Evolutionary conservation across 2,113 vertebrate genomes (phyloP).

Genomic region (rat (Rattus norvegicus)): DNA sequence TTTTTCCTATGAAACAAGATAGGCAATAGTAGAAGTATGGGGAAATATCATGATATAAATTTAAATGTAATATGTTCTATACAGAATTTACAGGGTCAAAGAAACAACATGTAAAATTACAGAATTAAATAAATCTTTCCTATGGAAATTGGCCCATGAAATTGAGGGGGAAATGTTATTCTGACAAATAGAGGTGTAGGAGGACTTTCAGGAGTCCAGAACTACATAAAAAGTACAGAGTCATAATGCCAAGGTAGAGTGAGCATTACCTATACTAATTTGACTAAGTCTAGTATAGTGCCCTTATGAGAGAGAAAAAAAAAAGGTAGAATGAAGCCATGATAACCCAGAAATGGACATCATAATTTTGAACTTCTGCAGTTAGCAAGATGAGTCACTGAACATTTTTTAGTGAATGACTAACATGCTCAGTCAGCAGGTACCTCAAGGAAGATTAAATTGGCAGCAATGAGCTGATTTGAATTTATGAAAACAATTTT

Average conservation of each 20-base stretch:
- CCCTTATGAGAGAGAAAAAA: neutral
- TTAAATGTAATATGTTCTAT: neutral
- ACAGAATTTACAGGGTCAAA: neutral
- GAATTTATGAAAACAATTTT: neutral
- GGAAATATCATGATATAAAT: neutral
- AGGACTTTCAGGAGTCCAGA: neutral
- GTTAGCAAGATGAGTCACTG: neutral
- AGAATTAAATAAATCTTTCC: conserved; percentile 16
- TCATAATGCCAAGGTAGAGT: neutral
- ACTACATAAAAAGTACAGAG: conserved; percentile 11
- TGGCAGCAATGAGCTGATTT: neutral
- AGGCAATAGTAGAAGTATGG: neutral
- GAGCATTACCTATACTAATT: neutral
- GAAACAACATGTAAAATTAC: neutral
- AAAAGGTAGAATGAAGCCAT: neutral
- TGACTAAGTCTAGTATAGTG: neutral
- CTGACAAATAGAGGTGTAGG: neutral
- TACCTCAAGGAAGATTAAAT: neutral
- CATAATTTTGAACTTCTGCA: neutral
- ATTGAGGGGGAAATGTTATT: neutral
- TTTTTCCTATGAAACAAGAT: neutral
- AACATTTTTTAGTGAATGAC: neutral
- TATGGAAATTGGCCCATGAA: neutral
- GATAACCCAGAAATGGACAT: too few species aligned
- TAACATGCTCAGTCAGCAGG: neutral